These are phyloP conservation scores for Lontra canadensis DNA, from an alignment of 2,113 vertebrate species.

Conservation along the genomic window DNA sequence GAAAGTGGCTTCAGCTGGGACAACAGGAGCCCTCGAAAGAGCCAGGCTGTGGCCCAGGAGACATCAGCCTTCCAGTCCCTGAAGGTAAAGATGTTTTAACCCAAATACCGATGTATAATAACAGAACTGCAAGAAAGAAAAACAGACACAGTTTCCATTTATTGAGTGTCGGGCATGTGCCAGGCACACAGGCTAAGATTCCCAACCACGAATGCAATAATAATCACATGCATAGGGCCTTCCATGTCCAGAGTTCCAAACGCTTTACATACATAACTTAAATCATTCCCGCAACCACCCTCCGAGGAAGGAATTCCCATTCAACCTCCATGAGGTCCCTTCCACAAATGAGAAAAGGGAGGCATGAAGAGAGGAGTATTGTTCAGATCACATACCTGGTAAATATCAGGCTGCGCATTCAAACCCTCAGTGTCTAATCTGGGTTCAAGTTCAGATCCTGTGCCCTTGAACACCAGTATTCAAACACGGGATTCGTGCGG, in stretches of 20 bases:
- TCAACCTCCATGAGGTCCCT: neutral
- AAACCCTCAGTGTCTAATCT: neutral
- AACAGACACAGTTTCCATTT: neutral
- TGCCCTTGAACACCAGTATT: neutral
- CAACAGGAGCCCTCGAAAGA: neutral
- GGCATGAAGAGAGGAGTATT: neutral
- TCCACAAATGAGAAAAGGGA: neutral
- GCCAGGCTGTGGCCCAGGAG: neutral
- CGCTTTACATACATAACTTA: neutral
- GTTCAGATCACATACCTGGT: neutral
- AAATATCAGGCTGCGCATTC: neutral
- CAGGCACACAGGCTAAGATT: neutral
- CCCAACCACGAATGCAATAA: neutral
- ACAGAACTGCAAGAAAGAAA: neutral
- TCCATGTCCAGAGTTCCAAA: neutral
- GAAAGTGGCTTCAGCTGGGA: neutral
- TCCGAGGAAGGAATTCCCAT: neutral
- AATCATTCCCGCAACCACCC: neutral
- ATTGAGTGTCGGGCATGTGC: neutral
- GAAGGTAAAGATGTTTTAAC: neutral
- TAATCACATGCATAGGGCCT: neutral
- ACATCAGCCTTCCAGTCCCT: neutral
- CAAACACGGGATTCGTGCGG: neutral
- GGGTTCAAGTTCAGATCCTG: neutral
- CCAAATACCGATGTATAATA: neutral